phyloP scores from a whole-genome alignment of 2,797 vertebrate genomes.

The Echeneis naucrates region DNA sequence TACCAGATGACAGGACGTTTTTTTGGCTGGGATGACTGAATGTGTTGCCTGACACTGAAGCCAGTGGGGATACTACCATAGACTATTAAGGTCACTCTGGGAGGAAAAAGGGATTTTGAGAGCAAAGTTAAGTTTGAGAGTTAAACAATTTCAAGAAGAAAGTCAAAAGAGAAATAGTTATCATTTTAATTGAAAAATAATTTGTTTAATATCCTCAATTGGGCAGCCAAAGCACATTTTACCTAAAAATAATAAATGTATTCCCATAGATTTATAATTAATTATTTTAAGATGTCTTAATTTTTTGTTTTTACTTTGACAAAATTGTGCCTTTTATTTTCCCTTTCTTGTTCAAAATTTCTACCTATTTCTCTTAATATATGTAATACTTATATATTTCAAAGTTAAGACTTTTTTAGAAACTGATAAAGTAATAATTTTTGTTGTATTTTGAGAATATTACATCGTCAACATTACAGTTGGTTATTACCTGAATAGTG shows the following conservation, averaged over 20 bases:
- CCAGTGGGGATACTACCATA: background rate
- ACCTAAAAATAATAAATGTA: background rate
- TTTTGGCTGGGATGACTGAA: constrained; percentile 75
- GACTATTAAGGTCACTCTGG: background rate
- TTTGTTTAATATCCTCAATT: background rate
- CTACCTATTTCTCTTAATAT: background rate
- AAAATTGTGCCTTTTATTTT: background rate
- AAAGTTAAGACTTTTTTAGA: background rate
- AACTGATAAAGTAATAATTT: background rate
- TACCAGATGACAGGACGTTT: constrained; percentile 85
- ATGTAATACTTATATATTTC: background rate
- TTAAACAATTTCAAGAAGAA: constrained; percentile 20
- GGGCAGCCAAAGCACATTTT: background rate
- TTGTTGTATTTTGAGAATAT: background rate
- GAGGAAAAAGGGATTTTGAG: constrained; percentile 3
- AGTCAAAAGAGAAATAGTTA: background rate
- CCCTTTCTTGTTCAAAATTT: background rate
- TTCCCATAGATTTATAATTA: background rate
- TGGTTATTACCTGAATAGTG: background rate
- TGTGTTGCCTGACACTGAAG: constrained; percentile 33
- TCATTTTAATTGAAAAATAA: background rate
- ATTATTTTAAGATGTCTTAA: too few species aligned
- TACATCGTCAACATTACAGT: background rate
- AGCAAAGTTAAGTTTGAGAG: constrained; percentile 14
- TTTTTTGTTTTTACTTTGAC: background rate